Evolutionary conservation across 2,797 vertebrate genomes (phyloP).

Genomic region (Lacerta bilineata): DNA sequence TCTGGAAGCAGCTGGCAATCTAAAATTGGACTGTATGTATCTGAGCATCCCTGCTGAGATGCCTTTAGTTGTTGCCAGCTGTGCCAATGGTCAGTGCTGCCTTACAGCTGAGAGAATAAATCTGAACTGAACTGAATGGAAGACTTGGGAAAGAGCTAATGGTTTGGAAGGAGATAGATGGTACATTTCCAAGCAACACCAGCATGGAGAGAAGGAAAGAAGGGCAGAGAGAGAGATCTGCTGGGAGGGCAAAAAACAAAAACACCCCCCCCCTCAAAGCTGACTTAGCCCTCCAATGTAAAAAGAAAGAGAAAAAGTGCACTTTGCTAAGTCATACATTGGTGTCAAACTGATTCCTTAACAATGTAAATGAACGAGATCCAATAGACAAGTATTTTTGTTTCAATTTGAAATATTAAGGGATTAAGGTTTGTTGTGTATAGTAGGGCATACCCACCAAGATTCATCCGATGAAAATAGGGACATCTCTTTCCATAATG

Average conservation of each 20-base stretch:
- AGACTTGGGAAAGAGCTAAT: neutral
- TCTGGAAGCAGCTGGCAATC: neutral
- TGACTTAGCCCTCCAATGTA: too few relatives aligned
- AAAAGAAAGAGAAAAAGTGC: neutral
- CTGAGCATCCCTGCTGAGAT: constrained; percentile 27
- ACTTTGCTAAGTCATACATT: neutral
- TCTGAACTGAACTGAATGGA: constrained; percentile 8
- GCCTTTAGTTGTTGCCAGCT: neutral
- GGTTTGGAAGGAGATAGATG: constrained; percentile 15
- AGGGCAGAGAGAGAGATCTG: neutral
- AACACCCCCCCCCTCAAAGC: neutral
- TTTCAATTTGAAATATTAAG: neutral
- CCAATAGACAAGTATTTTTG: neutral
- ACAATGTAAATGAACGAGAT: neutral
- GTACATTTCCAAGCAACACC: neutral
- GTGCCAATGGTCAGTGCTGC: neutral
- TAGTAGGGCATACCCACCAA: neutral
- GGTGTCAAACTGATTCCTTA: neutral
- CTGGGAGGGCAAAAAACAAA: neutral
- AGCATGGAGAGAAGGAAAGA: neutral
- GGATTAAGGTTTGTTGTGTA: neutral
- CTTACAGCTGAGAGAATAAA: constrained; percentile 20
- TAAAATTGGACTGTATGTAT: neutral
- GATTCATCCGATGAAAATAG: too few relatives aligned
- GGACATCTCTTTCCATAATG: too few relatives aligned